These are phyloP conservation scores for Drosophila phalerata DNA, from an alignment of 2,888 invertebrate species.

Conservation along the genomic window DNA sequence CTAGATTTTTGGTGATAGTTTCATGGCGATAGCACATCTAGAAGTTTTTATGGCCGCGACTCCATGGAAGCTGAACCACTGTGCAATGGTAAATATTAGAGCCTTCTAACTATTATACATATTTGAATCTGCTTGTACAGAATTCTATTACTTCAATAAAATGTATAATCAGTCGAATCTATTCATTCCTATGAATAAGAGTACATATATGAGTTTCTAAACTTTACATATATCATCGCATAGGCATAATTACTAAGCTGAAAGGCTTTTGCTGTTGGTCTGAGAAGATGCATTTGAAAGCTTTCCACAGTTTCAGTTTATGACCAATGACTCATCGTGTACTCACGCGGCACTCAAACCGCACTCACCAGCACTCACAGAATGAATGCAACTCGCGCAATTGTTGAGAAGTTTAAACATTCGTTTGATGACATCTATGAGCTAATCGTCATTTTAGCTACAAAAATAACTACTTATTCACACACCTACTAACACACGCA, in stretches of 20 bases:
- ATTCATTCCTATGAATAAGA: neutral
- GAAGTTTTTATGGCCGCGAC: too few species aligned
- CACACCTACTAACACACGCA: conserved; percentile 5
- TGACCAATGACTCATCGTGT: neutral
- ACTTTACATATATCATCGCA: neutral
- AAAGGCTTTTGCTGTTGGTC: neutral
- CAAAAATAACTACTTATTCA: conserved; percentile 1
- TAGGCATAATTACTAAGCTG: neutral
- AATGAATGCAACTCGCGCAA: conserved; percentile 24
- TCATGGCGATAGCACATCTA: too few species aligned
- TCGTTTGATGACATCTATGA: conserved; percentile 24
- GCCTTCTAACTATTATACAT: neutral
- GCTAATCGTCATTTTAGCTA: conserved; percentile 8
- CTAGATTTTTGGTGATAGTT: too few species aligned
- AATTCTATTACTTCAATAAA: neutral
- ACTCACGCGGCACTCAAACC: neutral
- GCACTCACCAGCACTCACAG: conserved; percentile 3
- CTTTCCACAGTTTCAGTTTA: neutral
- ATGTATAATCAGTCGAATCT: neutral
- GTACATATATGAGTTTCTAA: neutral
- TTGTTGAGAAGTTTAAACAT: conserved; percentile 18
- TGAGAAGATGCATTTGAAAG: conserved; percentile 5
- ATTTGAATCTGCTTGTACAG: neutral
- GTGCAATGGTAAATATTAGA: neutral
- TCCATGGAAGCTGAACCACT: too few species aligned